Conservation (phyloP, 2,113 vertebrate species). For the Cyprinodon tularosa region DNA sequence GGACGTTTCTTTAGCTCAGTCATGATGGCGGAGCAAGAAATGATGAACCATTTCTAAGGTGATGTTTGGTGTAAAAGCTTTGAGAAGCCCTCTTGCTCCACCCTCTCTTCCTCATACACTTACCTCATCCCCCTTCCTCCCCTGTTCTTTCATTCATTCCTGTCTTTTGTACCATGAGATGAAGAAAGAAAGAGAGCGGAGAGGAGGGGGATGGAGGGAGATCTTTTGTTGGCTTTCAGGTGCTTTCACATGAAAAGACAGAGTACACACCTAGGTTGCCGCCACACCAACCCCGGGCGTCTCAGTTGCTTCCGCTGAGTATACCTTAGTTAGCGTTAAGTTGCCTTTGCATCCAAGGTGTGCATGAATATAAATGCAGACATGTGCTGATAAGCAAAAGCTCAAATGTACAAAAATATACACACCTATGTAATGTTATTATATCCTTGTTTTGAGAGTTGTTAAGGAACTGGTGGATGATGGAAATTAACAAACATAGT, state of each 20-base stretch:
- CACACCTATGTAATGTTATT: background rate
- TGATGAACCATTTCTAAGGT: background rate
- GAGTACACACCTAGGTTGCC: conserved; percentile 71
- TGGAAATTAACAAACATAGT: background rate
- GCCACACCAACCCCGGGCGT: conserved; percentile 53
- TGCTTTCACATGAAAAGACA: conserved; percentile 77
- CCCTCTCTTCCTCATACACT: conserved; percentile 44
- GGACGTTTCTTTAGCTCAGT: background rate
- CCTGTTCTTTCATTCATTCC: conserved; percentile 58
- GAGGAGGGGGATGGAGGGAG: conserved; percentile 25
- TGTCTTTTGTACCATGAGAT: conserved; percentile 72
- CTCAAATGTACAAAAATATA: background rate
- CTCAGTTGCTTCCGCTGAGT: conserved; percentile 67
- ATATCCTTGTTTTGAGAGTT: background rate
- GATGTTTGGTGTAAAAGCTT: background rate
- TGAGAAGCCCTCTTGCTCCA: conserved; percentile 19
- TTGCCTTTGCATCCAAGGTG: conserved; percentile 18
- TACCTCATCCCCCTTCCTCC: conserved; percentile 58
- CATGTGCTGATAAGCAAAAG: background rate
- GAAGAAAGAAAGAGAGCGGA: conserved; percentile 49
- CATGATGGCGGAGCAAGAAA: background rate
- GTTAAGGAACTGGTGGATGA: background rate
- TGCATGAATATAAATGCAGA: conserved; percentile 25
- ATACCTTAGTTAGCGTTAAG: conserved; percentile 51
- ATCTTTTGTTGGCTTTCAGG: conserved; percentile 75